These are phyloP conservation scores for Pao palembangensis DNA, from an alignment of 2,113 vertebrate genomes.

Conservation along the genomic window DNA sequence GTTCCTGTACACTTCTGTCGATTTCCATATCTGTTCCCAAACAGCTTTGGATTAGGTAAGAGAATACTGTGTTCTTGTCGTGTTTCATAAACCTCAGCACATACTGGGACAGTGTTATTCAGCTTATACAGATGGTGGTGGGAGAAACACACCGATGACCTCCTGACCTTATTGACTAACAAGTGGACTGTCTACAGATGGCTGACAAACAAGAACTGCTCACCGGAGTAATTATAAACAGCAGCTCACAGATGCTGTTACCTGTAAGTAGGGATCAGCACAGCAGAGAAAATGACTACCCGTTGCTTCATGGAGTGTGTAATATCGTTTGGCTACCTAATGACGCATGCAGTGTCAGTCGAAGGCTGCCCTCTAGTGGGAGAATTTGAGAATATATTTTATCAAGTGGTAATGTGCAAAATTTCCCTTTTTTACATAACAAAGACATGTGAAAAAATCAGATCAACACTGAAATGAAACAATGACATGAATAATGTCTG, in stretches of 20 bases:
- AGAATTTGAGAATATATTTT: not conserved
- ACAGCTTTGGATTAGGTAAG: constrained; percentile 35
- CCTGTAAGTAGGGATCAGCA: constrained; percentile 64
- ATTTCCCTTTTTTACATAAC: too few species aligned
- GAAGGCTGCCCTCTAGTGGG: constrained; percentile 60
- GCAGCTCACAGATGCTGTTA: constrained; percentile 23
- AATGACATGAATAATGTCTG: too few species aligned
- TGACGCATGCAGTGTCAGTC: constrained; percentile 10
- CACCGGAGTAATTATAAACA: constrained; percentile 49
- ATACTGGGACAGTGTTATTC: constrained; percentile 28
- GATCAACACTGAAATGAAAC: too few species aligned
- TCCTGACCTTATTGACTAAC: constrained; percentile 57
- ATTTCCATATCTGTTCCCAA: constrained; percentile 40
- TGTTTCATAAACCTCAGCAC: constrained; percentile 45
- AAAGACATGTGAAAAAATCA: too few species aligned
- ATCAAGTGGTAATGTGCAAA: too few species aligned
- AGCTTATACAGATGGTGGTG: constrained; percentile 7
- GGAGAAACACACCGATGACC: constrained; percentile 23
- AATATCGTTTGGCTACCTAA: constrained; percentile 53
- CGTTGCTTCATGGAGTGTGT: constrained; percentile 73
- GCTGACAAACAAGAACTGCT: constrained; percentile 32
- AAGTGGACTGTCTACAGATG: constrained; percentile 55
- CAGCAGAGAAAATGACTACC: constrained; percentile 68
- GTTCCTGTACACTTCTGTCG: constrained; percentile 35
- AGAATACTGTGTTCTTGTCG: constrained; percentile 13